Base-by-base conservation (phyloP, 1,140 invertebrate species). In the Sogatella furcifera region DNA sequence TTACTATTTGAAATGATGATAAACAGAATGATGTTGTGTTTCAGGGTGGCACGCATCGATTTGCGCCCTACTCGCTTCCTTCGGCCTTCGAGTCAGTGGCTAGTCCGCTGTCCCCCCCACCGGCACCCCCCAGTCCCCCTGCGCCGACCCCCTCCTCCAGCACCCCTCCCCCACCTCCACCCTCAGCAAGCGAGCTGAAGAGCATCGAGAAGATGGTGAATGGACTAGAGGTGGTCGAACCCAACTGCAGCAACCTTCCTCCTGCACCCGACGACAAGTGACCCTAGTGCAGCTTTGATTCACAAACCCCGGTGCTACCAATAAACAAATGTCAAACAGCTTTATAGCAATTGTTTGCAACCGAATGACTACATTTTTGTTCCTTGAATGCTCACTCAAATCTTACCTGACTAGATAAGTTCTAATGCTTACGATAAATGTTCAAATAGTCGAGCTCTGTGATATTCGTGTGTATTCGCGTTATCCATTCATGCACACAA, bases 171-270 rank as follows among this genome's bases (percentile, higher is more conserved):
- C 67, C 59, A 5, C 64, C 60, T 15, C 41, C 57, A 15, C 34
- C 34, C 3, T 11, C 64, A 21, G 60, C 64, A 60, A 82, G 83
- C 67, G 92, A 95, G 74, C 80, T 96, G 60, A 95, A 95, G 75
- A 93, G 86, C 73, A 96, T 96, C 74, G 92, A 96, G 75, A 93
- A 94, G 71, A 95, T 95, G 92, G 90, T 95, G 62, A 95, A 95
- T 74, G 92, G 34, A 38, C 34, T 38, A 1, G 34, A 38, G 34
- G 34, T 38, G 9, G 34, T n/a, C n/a, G n/a, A 38, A 13, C 61
- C 65, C 6, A 59, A 13, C n/a, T 8, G 5, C 6, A 28, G 2
- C 24, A 28, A 6, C 24, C 24, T 6, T 28, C 24, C 24, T 4
- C 24, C 2, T 2, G 6, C 24, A n/a, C 56, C 44, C 19, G 28